phyloP scores from a whole-genome alignment of 2,888 invertebrate genomes.

The Platycnemis pennipes region DNA sequence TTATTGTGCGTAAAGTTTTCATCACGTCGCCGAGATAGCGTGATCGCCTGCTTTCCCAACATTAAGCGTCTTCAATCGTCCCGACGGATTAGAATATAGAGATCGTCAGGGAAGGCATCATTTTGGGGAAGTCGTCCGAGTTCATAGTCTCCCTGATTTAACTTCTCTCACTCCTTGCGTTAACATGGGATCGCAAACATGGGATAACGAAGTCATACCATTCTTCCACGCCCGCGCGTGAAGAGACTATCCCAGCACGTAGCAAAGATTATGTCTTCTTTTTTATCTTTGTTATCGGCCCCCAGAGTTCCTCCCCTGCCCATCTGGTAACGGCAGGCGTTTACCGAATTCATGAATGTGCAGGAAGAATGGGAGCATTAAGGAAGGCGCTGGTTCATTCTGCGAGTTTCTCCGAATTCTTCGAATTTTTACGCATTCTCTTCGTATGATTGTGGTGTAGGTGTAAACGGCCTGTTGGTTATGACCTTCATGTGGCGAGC shows the following conservation, averaged over 20 bases:
- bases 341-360: background rate
- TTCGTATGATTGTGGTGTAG: background rate
- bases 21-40: constrained; percentile 46
- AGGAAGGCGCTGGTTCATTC: background rate
- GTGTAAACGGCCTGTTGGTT: background rate
- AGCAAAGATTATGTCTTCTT: background rate
- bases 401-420: background rate
- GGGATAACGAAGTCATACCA: background rate
- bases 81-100: constrained; percentile 15
- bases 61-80: constrained; percentile 42
- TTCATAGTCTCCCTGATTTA: too few relatives aligned
- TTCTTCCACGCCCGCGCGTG: background rate
- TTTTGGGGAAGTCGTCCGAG: background rate
- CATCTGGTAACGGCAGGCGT: background rate
- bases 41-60: constrained; percentile 58
- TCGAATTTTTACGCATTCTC: background rate
- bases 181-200: background rate
- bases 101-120: background rate
- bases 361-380: background rate
- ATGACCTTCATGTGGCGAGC: background rate
- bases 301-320: background rate
- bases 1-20: constrained; percentile 66
- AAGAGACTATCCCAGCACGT: background rate
- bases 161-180: too few relatives aligned
- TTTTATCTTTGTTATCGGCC: background rate